Conservation (phyloP, 2,888 invertebrate species). For the Glomeris marginata region DNA sequence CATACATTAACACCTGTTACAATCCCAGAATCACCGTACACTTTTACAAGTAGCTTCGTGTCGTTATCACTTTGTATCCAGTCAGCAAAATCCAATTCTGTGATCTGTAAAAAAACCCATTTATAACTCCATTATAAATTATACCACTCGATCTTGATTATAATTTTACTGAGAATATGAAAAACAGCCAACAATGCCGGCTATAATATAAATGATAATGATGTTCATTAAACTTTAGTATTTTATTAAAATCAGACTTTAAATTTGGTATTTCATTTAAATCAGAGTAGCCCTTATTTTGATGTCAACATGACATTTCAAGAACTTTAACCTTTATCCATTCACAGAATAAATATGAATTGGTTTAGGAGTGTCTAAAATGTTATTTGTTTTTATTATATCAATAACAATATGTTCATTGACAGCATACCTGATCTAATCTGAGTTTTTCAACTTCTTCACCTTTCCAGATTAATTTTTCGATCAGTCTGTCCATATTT, state of each 20-base stretch:
- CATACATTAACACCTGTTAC: slow-evolving; percentile 11
- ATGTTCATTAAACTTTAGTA: too few relatives aligned
- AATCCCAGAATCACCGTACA: slow-evolving; percentile 12
- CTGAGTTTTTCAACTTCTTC: slow-evolving; percentile 8
- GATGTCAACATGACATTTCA: too few relatives aligned
- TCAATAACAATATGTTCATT: not conserved
- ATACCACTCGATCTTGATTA: too few relatives aligned
- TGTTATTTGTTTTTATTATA: too few relatives aligned
- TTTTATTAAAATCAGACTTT: too few relatives aligned
- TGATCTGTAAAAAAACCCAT: not conserved
- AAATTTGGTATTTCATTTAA: too few relatives aligned
- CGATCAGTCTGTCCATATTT: slow-evolving; percentile 9
- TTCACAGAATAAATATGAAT: not conserved
- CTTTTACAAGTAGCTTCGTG: slow-evolving; percentile 8
- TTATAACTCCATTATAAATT: too few relatives aligned
- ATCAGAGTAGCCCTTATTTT: too few relatives aligned
- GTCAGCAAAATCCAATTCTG: slow-evolving; percentile 2
- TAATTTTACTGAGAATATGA: too few relatives aligned
- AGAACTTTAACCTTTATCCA: not conserved
- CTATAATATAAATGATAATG: too few relatives aligned
- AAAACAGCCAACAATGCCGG: too few relatives aligned
- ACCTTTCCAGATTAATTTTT: slow-evolving; percentile 6
- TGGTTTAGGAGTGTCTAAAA: not conserved
- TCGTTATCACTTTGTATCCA: slow-evolving; percentile 1
- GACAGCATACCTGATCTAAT: slow-evolving; percentile 5